Conservation (phyloP, 2,113 vertebrate species). For the Coturnix japonica region DNA sequence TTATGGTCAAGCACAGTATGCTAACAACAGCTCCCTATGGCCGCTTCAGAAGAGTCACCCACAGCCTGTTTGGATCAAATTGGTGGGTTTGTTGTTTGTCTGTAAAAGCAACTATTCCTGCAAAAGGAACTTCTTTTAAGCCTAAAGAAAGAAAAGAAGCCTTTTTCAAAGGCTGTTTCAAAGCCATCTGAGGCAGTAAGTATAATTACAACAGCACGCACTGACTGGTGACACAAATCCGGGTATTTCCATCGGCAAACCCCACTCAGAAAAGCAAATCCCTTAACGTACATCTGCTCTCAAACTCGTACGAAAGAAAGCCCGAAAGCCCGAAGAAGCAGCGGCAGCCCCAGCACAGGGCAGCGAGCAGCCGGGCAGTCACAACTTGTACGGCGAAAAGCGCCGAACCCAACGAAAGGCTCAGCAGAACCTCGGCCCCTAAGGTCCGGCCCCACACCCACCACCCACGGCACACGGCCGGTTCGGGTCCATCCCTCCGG, state of each 20-base stretch:
- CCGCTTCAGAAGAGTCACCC: neutral
- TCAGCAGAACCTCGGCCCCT: too few relatives aligned
- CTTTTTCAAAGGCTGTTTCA: neutral
- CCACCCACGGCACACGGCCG: too few relatives aligned
- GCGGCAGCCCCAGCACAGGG: too few relatives aligned
- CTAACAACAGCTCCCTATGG: neutral
- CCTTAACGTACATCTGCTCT: neutral
- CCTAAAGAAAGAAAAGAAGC: too few relatives aligned
- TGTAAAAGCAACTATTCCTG: neutral
- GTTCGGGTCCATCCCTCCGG: too few relatives aligned
- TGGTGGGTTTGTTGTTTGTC: rapidly evolving
- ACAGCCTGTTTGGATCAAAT: neutral
- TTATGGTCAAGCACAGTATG: neutral
- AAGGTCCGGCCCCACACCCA: too few relatives aligned
- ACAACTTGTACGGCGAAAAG: too few relatives aligned
- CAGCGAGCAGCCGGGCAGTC: too few relatives aligned
- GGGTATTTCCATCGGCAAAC: neutral
- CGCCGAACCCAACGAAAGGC: too few relatives aligned
- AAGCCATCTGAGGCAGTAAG: neutral
- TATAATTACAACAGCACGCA: neutral
- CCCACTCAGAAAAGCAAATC: neutral
- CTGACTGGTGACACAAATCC: neutral
- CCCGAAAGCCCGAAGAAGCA: neutral
- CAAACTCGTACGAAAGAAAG: neutral
- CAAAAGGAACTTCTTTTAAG: neutral